Base-by-base conservation (phyloP, 2,797 vertebrate species). In the Pterois miles region DNA sequence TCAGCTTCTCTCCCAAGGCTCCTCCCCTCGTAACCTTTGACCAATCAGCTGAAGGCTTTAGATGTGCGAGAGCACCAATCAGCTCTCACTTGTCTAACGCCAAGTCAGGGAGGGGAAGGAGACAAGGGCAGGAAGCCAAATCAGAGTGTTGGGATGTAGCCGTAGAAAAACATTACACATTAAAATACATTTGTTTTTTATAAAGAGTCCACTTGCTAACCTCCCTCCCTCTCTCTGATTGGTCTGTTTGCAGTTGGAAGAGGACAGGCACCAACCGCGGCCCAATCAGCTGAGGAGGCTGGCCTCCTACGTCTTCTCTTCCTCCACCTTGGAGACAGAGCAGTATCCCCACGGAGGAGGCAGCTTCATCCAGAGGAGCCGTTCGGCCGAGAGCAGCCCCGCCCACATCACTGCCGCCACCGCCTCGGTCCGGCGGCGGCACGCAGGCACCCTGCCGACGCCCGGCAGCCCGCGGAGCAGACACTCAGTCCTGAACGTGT, bases 301-400 rank as follows among this genome's bases (percentile, higher is more conserved):
- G 95, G 98, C 98, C 88, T 99, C 98, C 94, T 99, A 98, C 89
- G 97, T 99, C 93, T 99, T 99, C 96, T 99, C 98, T 88, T 98
- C 98, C 92, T 98, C 98, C 93, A 98, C 98, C 71, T 93, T 99
- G 96, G 98, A 99, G 96, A 99, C 98, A 29, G 98, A 99, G 94
- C 97, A 98, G 90, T 99, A 99, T 87, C 98, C 98, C 70, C 98
- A 98, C 92, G 94, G 95, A 62, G 94, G 96, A 83, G 94, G 95
- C 83, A 96, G 96, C 94, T 98, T 99, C 95, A 98, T 99, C 95
- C 98, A 99, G 95, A 96, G 98, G 93, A 99, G 98, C 95, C 97
- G 98, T 93, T 99, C 98, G 0, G 98, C 98, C 6, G 98, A 99
- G 95, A 99, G 98, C 95, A 99, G 98, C 92, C 98, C 98, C 4